Evolutionary conservation across 2,888 invertebrate species (phyloP).

Genomic region (Callyntrura guangdongensis): DNA sequence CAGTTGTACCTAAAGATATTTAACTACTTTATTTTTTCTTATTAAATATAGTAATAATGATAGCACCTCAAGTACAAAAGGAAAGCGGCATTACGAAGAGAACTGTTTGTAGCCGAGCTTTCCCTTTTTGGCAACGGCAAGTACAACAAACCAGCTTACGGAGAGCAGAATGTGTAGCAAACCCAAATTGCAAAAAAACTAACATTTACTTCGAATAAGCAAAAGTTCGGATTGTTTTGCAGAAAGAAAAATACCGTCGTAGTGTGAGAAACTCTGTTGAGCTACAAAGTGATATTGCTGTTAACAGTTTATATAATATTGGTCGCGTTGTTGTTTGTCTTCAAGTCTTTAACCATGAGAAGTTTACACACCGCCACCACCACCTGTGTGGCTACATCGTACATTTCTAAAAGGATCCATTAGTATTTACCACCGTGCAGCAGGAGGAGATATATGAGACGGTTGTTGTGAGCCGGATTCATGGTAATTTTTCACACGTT

Average conservation of each 20-base stretch:
- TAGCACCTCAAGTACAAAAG: too few species aligned
- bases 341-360: conserved; percentile 38
- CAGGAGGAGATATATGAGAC: conserved; percentile 2
- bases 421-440: conserved; percentile 12
- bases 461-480: conserved; percentile 75
- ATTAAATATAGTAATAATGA: too few species aligned
- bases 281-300: neutral
- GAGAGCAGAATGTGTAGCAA: too few species aligned
- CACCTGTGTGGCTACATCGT: conserved; percentile 71
- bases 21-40: too few species aligned
- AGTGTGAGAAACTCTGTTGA: neutral
- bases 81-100: too few species aligned
- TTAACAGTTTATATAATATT: conserved; percentile 6
- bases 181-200: neutral
- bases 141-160: neutral
- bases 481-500: conserved; percentile 83
- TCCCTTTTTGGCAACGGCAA: neutral
- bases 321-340: conserved; percentile 40
- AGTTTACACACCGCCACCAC: conserved; percentile 48
- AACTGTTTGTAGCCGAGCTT: too few species aligned
- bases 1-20: too few species aligned
- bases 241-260: neutral
- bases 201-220: neutral
- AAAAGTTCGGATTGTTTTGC: neutral
- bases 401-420: conserved; percentile 52